Conservation (phyloP, 2,797 vertebrate genomes). For the Liparis tanakae region DNA sequence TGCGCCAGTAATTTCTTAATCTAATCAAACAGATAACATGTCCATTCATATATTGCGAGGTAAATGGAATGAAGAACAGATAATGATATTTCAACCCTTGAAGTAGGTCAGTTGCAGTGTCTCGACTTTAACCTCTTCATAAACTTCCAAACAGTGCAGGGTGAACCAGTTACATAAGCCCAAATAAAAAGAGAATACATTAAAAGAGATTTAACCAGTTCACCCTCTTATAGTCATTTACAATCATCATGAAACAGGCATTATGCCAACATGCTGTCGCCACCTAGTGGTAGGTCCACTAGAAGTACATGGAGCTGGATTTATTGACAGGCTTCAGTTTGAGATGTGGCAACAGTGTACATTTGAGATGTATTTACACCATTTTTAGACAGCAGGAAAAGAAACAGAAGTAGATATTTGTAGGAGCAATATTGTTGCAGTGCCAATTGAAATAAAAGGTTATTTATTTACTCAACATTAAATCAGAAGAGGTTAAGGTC, state of each 20-base stretch:
- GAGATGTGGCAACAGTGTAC: not conserved
- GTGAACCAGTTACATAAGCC: not conserved
- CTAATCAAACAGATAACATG: no score
- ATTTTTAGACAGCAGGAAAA: no score
- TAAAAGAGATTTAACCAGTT: not conserved
- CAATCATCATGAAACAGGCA: not conserved
- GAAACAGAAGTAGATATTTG: not conserved
- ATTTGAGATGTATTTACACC: not conserved
- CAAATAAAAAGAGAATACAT: not conserved
- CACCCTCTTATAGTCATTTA: not conserved
- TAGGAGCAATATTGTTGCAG: not conserved
- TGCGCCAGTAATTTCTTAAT: not conserved
- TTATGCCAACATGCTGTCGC: conserved; percentile 25
- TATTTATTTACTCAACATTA: not conserved
- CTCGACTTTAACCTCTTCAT: conserved; percentile 3
- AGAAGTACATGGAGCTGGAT: conserved; percentile 22
- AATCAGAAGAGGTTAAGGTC: not conserved
- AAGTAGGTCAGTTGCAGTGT: not conserved
- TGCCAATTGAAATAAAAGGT: not conserved
- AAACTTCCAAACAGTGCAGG: not conserved
- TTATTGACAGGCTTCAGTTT: not conserved
- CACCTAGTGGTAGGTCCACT: conserved; percentile 61
- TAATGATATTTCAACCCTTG: not conserved
- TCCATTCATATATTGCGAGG: not conserved
- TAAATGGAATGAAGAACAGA: not conserved